Base-by-base conservation (phyloP, 2,797 vertebrate species). In the Arctocebus calabarensis region DNA sequence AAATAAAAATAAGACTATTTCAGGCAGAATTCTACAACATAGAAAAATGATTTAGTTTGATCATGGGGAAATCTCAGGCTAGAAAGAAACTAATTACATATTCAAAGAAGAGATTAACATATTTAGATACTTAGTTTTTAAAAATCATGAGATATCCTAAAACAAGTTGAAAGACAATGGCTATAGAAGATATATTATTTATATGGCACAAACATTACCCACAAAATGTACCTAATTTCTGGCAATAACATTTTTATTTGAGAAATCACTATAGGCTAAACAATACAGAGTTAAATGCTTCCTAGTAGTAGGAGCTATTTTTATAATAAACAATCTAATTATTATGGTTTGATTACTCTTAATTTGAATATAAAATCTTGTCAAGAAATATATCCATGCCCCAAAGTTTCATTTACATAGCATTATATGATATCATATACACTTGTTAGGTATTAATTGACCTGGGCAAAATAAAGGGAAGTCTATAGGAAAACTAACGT, bases 1-100 rank as follows among this genome's bases (percentile, higher is more conserved):
- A 94, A 97, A 97, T 94, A 95, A 96, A 97, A 96, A 75, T 96
- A 96, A 91, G 84, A 43, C 89, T 83, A 93, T 94, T 84, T 73
- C 59, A 83, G 79, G 43, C 79, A 59, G 37, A 93, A 88, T 95
- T 77, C 19, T 57, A 83, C 85, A 91, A 81, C 40, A 92, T 25
- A 88, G n/a, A 19, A 25, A 90, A 71, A 77, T 81, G 59, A 95
- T 94, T 96, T 85, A 94, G 95, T 96, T 92, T 94, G 78, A 95
- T 89, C 83, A 52, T 48, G 37, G 48, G 22, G 27, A 37, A 96
- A 71, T 45, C 8, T 43, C 83, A 94, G 64, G 34, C 55, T 77
- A 48, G 43, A 78, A 40, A 96, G 59, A 10, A 89, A 34, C 5
- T 79, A 92, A 73, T 66, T 57, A 70, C 9, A 34, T 25, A 94